These are phyloP conservation scores for Lottia gigantea DNA, from an alignment of 2,888 invertebrate genomes.

Conservation along the genomic window DNA sequence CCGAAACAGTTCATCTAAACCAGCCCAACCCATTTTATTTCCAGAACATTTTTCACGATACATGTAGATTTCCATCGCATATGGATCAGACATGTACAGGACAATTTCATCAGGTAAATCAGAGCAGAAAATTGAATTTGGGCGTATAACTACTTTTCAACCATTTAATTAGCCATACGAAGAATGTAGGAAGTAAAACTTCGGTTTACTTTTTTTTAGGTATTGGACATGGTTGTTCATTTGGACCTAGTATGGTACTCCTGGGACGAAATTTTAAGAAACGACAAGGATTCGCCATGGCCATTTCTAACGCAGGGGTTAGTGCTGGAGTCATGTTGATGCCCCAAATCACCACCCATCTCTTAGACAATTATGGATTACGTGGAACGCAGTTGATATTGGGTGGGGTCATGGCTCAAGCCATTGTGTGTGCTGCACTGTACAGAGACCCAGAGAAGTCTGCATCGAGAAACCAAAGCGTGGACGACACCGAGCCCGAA, in stretches of 20 bases:
- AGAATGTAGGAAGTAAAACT: no score
- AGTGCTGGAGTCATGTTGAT: slow-evolving; percentile 11
- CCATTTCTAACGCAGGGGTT: slow-evolving; percentile 7
- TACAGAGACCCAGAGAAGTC: background rate
- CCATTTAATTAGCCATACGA: no score
- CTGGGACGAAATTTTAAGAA: slow-evolving; percentile 13
- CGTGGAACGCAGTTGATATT: slow-evolving; percentile 5
- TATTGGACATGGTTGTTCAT: slow-evolving; percentile 10
- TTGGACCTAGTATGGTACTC: slow-evolving; percentile 6
- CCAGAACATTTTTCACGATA: no score
- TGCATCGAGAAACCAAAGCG: background rate
- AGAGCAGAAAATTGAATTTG: no score
- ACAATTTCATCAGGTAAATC: no score
- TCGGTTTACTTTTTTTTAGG: background rate
- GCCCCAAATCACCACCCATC: slow-evolving; percentile 11
- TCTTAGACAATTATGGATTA: slow-evolving; percentile 13
- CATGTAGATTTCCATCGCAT: no score
- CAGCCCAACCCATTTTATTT: no score
- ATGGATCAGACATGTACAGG: no score
- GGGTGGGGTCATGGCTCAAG: slow-evolving; percentile 12
- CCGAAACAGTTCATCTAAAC: no score
- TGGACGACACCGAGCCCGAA: no score
- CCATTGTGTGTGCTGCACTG: background rate
- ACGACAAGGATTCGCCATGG: slow-evolving; percentile 8
- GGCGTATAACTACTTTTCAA: no score